A percentile compares a stretch with the other conserved stretches of the same genome.
Evolutionary conservation across 2,888 invertebrate genomes (phyloP).

Genomic region (Monoplex corrugatus): DNA sequence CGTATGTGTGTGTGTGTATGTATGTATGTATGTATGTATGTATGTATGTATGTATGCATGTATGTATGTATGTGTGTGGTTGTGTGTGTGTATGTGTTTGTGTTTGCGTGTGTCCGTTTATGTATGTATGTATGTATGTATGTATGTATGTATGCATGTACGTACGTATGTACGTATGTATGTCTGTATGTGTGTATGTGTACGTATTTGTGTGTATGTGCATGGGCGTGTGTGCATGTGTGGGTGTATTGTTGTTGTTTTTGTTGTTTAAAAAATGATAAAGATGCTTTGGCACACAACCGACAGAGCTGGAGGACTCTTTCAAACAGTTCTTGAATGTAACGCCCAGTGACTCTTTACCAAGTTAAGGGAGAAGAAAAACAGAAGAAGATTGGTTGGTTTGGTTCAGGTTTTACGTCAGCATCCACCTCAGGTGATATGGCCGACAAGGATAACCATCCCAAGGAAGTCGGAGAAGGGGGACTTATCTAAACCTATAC

Average conservation of each 20-base stretch:
- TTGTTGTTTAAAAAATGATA: too few species aligned
- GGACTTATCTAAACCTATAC: too few species aligned
- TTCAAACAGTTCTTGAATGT: too few species aligned
- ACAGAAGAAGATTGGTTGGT: too few species aligned
- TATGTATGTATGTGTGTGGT: background rate
- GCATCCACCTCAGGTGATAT: too few species aligned
- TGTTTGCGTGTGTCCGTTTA: background rate
- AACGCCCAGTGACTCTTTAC: too few species aligned
- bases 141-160: background rate
- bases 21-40: slow-evolving; percentile 10
- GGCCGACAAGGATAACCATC: too few species aligned
- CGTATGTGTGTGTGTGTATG: slow-evolving; percentile 20
- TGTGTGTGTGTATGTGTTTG: background rate
- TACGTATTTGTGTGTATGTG: background rate
- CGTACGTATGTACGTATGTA: background rate
- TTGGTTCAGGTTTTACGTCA: too few species aligned
- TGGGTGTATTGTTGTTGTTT: background rate
- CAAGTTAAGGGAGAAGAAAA: too few species aligned
- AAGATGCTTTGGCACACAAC: too few species aligned
- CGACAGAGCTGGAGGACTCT: too few species aligned
- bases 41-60: background rate
- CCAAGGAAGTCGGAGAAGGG: too few species aligned
- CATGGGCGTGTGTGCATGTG: background rate
- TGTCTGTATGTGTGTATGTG: background rate
- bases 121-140: background rate